phyloP scores from a whole-genome alignment of 2,797 vertebrate genomes.

The Halcyon badia region DNA sequence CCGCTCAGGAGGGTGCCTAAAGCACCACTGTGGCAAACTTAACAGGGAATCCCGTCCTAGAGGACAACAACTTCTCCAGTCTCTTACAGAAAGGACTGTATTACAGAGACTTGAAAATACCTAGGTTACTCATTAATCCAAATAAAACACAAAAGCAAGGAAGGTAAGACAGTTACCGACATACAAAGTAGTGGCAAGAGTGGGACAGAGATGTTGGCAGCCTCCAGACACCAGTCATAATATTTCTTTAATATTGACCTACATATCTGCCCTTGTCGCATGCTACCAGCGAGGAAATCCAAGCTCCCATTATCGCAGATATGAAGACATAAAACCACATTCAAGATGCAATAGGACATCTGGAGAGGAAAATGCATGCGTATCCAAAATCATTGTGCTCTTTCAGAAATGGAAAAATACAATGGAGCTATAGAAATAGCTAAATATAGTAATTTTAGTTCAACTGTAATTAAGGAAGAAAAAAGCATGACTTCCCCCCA shows the following conservation, averaged over 20 bases:
- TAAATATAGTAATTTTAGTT: slow-evolving; percentile 69
- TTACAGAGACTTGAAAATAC: neutral
- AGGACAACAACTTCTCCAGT: neutral
- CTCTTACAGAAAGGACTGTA: neutral
- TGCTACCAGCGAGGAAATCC: slow-evolving; percentile 12
- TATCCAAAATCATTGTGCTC: slow-evolving; percentile 60
- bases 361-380: slow-evolving; percentile 51
- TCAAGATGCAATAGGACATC: slow-evolving; percentile 58
- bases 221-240: neutral
- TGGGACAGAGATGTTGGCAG: neutral
- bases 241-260: slow-evolving; percentile 45
- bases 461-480: slow-evolving; percentile 66
- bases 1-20: no score
- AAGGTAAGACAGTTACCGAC: neutral
- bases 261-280: neutral
- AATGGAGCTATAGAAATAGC: slow-evolving; percentile 73
- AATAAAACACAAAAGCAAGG: slow-evolving; percentile 28
- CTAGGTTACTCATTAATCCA: slow-evolving; percentile 19
- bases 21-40: neutral
- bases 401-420: slow-evolving; percentile 55
- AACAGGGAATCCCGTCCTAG: neutral
- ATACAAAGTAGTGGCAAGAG: neutral
- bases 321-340: slow-evolving; percentile 27
- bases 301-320: slow-evolving; percentile 1
- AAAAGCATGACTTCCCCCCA: slow-evolving; percentile 56